Evolutionary conservation across 2,797 vertebrate species (phyloP), one percentile per base, ranked within the genome.

Genomic region (Carapus acus): DNA sequence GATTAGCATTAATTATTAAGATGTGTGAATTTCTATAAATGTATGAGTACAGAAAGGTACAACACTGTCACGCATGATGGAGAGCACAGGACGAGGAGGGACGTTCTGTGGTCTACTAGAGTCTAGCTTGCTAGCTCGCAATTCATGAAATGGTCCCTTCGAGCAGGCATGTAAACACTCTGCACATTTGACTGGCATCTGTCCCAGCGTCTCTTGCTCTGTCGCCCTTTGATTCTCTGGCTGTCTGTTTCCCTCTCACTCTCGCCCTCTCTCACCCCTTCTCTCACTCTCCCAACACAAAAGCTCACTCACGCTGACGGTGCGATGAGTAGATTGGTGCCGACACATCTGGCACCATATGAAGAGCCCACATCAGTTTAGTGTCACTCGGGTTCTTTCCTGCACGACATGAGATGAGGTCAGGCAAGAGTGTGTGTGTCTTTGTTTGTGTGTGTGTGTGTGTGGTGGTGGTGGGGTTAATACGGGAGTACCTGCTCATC

Each of bases 271-370:
- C 38, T 22, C 20, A 19, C 59, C 19, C 21, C 20, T 37, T 34
- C 38, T 45, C 0, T 23, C 38, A 23, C 46, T 21, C 33, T 33
- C 48, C 49, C 24, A 42, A 48, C 43, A 22, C 7, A 47, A 3
- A 15, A 6, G 31, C 47, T 16, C 13, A 15, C 45, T 20, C 43
- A 45, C 16, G 19, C 43, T 11, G 3, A 36, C 27, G 15, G 27
- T 31, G 20, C 29, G 19, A 36, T 20, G 31, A 33, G 18, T 17
- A 34, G 31, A 33, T 63, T 8, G 38, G 33, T n/a, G 13, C 49
- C 54, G 27, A 57, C 59, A 77, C 79, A 82, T 77, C 75, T 77
- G 77, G 66, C 74, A 67, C 56, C 77, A 73, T 78, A 71, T 77
- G 78, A 67, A 72, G 56, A 50, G 47, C 38, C 54, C 14, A 65